Evolutionary conservation across 2,113 vertebrate species (phyloP).

Genomic region (Leucoraja erinaceus): DNA sequence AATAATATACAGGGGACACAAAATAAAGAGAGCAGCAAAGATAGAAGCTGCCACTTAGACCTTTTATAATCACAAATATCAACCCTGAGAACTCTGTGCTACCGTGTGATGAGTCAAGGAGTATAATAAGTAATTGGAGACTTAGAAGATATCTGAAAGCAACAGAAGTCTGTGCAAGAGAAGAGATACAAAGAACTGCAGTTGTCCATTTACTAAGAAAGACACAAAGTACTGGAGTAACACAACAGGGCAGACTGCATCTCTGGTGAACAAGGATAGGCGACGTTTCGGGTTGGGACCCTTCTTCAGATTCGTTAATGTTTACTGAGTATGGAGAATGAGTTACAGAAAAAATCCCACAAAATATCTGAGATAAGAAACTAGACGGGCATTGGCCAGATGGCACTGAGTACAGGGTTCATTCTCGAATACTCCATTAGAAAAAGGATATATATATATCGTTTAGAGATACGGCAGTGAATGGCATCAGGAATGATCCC

Average conservation of each 20-base stretch:
- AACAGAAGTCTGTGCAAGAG: not conserved
- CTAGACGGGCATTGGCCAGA: not conserved
- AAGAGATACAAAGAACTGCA: too few relatives aligned
- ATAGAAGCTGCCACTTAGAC: not conserved
- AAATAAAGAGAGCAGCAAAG: not conserved
- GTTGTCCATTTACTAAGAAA: too few relatives aligned
- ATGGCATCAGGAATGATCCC: not conserved
- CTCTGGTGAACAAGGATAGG: too few relatives aligned
- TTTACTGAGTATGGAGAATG: not conserved
- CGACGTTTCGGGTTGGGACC: too few relatives aligned
- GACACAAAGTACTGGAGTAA: too few relatives aligned
- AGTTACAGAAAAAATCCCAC: not conserved
- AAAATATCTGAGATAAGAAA: not conserved
- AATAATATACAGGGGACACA: not conserved
- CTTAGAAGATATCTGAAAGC: not conserved
- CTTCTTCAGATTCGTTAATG: not conserved
- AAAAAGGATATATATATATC: too few relatives aligned
- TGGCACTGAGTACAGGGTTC: not conserved
- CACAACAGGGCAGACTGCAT: too few relatives aligned
- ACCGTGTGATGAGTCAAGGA: not conserved
- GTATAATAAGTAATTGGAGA: not conserved
- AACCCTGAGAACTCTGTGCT: not conserved
- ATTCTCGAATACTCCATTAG: not conserved
- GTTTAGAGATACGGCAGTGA: not conserved
- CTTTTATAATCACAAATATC: not conserved